phyloP scores from a whole-genome alignment of 53 echinoderm and acorn worm species.

The Holothuria scabra region DNA sequence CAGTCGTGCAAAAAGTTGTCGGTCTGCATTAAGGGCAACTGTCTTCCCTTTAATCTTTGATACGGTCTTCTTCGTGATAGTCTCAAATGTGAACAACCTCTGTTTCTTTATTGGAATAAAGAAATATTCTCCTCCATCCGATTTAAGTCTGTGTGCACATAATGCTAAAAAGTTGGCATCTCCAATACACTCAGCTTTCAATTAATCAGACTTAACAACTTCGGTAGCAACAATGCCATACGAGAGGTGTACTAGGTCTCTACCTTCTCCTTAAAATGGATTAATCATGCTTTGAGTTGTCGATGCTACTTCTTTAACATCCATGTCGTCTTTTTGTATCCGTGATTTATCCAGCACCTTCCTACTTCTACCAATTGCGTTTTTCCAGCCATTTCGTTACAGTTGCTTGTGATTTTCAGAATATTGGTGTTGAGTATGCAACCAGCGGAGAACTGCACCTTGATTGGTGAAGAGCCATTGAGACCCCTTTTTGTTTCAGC shows the following conservation, averaged over 20 bases:
- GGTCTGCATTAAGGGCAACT: not conserved
- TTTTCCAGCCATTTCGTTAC: constrained; percentile 48
- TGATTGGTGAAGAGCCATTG: constrained; percentile 43
- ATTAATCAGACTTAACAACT: not conserved
- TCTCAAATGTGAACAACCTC: not conserved
- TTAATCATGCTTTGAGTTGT: constrained; percentile 27
- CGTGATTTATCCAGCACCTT: constrained; percentile 11
- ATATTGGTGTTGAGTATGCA: constrained; percentile 44
- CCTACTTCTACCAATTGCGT: constrained; percentile 5
- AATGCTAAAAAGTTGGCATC: not conserved
- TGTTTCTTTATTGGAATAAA: too few relatives aligned
- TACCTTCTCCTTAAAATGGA: constrained; percentile 20
- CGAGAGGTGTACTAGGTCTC: not conserved
- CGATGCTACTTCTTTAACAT: not conserved
- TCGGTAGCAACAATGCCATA: constrained; percentile 24
- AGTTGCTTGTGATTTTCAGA: constrained; percentile 30
- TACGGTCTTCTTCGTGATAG: not conserved
- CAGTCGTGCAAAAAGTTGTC: constrained; percentile 48
- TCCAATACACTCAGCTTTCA: constrained; percentile 8
- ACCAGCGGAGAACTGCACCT: constrained; percentile 53
- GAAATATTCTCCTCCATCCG: not conserved
- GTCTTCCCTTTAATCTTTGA: not conserved
- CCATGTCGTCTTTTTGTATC: not conserved
- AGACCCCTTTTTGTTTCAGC: constrained; percentile 54
- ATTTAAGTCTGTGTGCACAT: not conserved